Conservation (phyloP, 2,113 vertebrate genomes). For the Meleagris gallopavo region DNA sequence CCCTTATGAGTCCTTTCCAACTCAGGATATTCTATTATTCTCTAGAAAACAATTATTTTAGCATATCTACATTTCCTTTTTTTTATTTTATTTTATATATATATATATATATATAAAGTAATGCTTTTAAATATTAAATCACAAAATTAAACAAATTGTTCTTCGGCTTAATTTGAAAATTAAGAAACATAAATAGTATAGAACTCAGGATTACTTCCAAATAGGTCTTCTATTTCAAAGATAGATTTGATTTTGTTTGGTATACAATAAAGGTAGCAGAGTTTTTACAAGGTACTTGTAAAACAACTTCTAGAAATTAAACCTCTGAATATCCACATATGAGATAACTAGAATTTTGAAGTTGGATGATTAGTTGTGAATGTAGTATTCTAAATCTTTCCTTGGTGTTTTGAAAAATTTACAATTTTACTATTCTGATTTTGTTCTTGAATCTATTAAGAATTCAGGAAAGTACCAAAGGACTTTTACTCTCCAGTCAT, state of each 20-base stretch:
- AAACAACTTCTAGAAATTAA: slow-evolving; percentile 32
- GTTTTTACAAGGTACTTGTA: not conserved
- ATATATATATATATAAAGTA: not conserved
- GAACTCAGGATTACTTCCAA: not conserved
- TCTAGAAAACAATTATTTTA: slow-evolving; percentile 10
- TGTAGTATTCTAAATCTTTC: slow-evolving; percentile 47
- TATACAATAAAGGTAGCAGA: not conserved
- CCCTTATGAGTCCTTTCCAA: no score
- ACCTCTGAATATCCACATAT: slow-evolving; percentile 13
- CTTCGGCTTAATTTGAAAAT: slow-evolving; percentile 23
- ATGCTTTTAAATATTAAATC: slow-evolving; percentile 23
- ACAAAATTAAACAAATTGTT: not conserved
- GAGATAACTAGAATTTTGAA: slow-evolving; percentile 65
- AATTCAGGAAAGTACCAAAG: slow-evolving; percentile 48
- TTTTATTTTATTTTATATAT: not conserved
- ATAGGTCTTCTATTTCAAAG: not conserved
- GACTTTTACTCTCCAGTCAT: slow-evolving; percentile 22
- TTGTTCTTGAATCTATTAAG: slow-evolving; percentile 39
- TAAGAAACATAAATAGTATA: not conserved
- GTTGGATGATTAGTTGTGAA: slow-evolving; percentile 48
- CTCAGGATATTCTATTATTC: no score
- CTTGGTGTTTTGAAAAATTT: slow-evolving; percentile 34
- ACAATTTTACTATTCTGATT: slow-evolving; percentile 42
- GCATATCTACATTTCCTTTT: not conserved
- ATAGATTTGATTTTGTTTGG: slow-evolving; percentile 20